These are phyloP conservation scores for Picathartes gymnocephalus DNA, from an alignment of 2,113 vertebrate species.

Conservation along the genomic window DNA sequence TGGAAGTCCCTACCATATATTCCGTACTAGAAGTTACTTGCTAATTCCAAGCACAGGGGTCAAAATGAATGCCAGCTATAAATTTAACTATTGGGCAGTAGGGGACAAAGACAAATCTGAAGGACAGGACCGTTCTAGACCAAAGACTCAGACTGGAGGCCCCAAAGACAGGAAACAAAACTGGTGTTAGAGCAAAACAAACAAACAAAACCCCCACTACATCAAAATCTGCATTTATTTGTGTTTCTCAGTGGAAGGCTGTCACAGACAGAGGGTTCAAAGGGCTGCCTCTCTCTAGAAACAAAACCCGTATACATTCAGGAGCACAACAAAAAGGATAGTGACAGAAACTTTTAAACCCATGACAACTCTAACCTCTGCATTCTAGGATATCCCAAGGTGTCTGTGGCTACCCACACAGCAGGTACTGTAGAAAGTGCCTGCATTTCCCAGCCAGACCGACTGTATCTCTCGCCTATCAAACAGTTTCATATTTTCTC, in stretches of 20 bases:
- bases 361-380: neutral
- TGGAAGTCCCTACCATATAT: neutral
- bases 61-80: conserved; percentile 33
- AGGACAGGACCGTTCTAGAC: neutral
- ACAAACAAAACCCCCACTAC: neutral
- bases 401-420: neutral
- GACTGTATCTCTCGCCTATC: neutral
- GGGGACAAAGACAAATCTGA: conserved; percentile 33
- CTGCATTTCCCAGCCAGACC: neutral
- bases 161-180: neutral
- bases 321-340: neutral
- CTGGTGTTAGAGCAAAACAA: neutral
- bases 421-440: neutral
- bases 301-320: neutral
- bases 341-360: neutral
- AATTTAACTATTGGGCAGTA: neutral
- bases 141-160: neutral
- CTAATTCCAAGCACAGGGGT: neutral
- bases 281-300: neutral
- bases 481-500: neutral
- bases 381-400: neutral
- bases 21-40: neutral
- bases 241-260: neutral
- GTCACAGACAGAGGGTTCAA: neutral
- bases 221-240: neutral